Percentiles rank a stretch among this genome's conserved stretches.
Evolutionary conservation across 2,113 vertebrate genomes (phyloP).

Genomic region (Ciconia stormi): DNA sequence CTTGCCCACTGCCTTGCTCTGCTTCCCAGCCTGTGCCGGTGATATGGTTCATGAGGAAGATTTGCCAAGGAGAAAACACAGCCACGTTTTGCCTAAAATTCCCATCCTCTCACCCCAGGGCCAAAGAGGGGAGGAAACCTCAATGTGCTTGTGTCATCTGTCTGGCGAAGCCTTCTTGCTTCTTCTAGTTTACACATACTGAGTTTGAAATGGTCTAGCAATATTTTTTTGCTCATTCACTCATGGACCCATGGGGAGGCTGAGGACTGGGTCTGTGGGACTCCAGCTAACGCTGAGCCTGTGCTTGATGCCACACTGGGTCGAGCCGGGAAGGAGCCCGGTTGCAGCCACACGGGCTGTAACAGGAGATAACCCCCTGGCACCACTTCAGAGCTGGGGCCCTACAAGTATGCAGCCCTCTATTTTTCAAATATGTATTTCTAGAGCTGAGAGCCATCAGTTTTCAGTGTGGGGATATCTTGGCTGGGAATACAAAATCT

Average conservation of each 20-base stretch:
- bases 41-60: fast-evolving
- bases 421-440: neutral
- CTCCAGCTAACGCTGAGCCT: neutral
- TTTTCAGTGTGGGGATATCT: neutral
- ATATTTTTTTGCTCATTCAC: neutral
- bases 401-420: neutral
- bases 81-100: neutral
- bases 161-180: neutral
- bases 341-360: neutral
- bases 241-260: fast-evolving
- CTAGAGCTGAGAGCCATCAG: neutral
- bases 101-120: neutral
- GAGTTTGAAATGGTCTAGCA: neutral
- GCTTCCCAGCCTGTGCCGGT: neutral
- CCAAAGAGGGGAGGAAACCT: neutral
- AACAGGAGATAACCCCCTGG: neutral
- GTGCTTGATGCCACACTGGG: neutral
- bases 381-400: neutral
- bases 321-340: fast-evolving
- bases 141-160: neutral
- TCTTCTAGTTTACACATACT: neutral
- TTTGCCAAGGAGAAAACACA: neutral
- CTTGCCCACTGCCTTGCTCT: neutral
- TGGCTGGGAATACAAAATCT: neutral
- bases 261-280: neutral